These are phyloP conservation scores for Magallana ariakensis DNA, from an alignment of 1,140 invertebrate species.

Conservation along the genomic window DNA sequence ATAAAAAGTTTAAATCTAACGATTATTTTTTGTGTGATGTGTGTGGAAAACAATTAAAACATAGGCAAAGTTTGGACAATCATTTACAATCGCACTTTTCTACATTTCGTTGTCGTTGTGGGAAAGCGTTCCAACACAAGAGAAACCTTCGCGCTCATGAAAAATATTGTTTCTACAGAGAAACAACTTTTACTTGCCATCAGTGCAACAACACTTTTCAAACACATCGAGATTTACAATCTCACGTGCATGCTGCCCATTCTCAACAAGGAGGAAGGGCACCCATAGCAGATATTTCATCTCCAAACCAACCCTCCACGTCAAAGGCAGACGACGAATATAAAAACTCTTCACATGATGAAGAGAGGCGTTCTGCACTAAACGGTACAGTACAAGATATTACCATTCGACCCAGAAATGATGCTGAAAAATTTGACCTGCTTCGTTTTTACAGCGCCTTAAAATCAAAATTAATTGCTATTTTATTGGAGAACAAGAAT, in stretches of 20 bases:
- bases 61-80: neutral
- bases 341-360: neutral
- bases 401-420: constrained; percentile 24
- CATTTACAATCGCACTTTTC: constrained; percentile 4
- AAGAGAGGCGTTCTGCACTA: constrained; percentile 10
- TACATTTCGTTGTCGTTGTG: neutral
- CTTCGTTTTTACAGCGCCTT: constrained; percentile 41
- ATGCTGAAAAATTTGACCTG: constrained; percentile 45
- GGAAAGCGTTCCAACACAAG: neutral
- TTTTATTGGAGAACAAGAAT: neutral
- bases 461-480: constrained; percentile 6
- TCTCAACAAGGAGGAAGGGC: neutral
- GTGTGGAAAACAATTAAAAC: constrained; percentile 33
- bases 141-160: neutral
- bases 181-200: neutral
- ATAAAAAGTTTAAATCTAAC: neutral
- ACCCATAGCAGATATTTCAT: neutral
- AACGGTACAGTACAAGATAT: neutral
- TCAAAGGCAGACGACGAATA: neutral
- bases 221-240: neutral
- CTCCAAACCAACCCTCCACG: neutral
- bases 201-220: neutral
- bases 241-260: neutral
- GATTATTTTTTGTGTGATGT: neutral
- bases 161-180: neutral